Conservation (phyloP, 92 coral and sea anemone genomes). For the Zoanthus solanderi region DNA sequence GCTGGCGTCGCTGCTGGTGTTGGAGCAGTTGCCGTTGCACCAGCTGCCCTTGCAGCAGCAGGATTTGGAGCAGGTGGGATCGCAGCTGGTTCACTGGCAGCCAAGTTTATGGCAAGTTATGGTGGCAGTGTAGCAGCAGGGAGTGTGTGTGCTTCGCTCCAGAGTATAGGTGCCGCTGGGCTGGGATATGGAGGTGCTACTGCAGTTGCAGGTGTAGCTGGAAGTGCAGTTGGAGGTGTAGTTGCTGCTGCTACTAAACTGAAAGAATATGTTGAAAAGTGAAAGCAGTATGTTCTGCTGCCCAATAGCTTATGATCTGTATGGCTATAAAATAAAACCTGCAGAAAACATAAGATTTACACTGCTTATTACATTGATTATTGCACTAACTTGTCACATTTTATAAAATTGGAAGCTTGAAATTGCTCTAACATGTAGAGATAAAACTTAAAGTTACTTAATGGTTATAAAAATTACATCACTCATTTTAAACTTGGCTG, state of each 20-base stretch:
- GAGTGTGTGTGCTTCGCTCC: constrained; percentile 30
- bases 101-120: constrained; percentile 23
- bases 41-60: constrained; percentile 40
- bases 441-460: too few relatives aligned
- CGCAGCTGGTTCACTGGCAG: constrained; percentile 54
- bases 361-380: too few relatives aligned
- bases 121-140: constrained; percentile 59
- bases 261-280: neutral
- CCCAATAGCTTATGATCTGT: too few relatives aligned
- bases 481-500: too few relatives aligned
- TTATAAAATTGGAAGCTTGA: too few relatives aligned
- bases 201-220: constrained; percentile 42
- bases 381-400: too few relatives aligned
- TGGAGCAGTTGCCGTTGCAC: constrained; percentile 52
- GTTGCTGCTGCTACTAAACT: neutral
- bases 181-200: constrained; percentile 6
- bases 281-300: too few relatives aligned
- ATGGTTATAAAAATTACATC: too few relatives aligned
- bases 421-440: too few relatives aligned
- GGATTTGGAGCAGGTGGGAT: constrained; percentile 52
- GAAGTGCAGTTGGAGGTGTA: constrained; percentile 29
- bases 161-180: constrained; percentile 61
- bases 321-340: too few relatives aligned
- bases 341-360: too few relatives aligned
- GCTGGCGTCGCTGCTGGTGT: constrained; percentile 37